Percentiles rank a stretch among this genome's conserved stretches.
Conservation (phyloP, 2,888 invertebrate species). For the Cosmorhoe ocellata region DNA sequence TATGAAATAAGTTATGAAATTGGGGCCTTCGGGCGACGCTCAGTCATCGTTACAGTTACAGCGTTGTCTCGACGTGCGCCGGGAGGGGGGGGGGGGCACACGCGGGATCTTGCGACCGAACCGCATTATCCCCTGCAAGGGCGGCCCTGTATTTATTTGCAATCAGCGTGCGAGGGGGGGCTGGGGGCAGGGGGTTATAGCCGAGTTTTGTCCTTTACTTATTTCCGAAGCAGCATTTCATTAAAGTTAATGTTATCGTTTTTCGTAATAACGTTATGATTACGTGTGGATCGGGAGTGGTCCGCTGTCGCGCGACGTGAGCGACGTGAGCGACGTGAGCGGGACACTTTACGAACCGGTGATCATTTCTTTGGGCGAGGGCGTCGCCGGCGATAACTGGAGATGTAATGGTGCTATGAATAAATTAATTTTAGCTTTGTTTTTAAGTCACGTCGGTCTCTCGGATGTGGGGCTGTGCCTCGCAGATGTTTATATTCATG, state of each 20-base stretch:
- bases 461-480: conserved; percentile 6
- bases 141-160: conserved; percentile 43
- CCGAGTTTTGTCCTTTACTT: conserved; percentile 21
- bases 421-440: conserved; percentile 27
- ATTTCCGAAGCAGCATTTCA: conserved; percentile 24
- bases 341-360: conserved; percentile 2
- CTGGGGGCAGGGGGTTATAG: conserved; percentile 19
- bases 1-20: conserved; percentile 26
- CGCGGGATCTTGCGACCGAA: conserved; percentile 36
- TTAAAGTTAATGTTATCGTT: conserved; percentile 5
- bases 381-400: conserved; percentile 8
- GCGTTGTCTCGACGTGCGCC: too few relatives aligned
- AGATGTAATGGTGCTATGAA: conserved; percentile 25
- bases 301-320: conserved; percentile 5
- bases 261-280: conserved; percentile 17
- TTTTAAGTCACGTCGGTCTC: conserved; percentile 22
- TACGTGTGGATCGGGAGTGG: conserved; percentile 4
- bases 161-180: conserved; percentile 37
- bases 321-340: too few relatives aligned
- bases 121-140: conserved; percentile 39
- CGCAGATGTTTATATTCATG: conserved; percentile 1
- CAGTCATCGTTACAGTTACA: conserved; percentile 20
- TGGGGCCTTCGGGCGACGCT: conserved; percentile 20
- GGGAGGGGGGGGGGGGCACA: too few relatives aligned
- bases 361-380: conserved; percentile 6